These are phyloP conservation scores for Petrocephalus zakoni DNA, from an alignment of 2,113 vertebrate species.

Conservation along the genomic window DNA sequence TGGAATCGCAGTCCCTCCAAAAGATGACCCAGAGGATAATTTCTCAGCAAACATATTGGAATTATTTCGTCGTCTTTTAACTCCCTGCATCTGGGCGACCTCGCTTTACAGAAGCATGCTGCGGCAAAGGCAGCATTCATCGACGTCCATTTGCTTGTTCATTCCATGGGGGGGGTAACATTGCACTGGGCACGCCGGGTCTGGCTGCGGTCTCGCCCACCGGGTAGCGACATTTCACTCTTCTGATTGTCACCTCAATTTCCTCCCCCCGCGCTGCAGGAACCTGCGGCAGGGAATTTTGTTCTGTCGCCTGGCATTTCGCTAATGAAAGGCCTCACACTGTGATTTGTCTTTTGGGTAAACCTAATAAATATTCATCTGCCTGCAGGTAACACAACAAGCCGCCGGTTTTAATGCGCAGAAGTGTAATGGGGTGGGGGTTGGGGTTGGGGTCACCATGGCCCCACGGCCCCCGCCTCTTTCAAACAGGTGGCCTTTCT, in stretches of 20 bases:
- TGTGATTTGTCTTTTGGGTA: conserved; percentile 7
- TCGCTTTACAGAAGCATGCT: background rate
- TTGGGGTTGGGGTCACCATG: background rate
- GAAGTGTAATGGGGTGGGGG: background rate
- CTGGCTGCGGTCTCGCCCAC: background rate
- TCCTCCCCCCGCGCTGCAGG: background rate
- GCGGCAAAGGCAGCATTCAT: background rate
- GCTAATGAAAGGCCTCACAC: conserved; percentile 4
- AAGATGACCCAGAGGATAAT: background rate
- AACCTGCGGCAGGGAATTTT: background rate
- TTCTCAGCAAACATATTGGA: background rate
- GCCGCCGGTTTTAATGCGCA: background rate
- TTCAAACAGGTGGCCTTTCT: background rate
- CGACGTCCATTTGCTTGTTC: background rate
- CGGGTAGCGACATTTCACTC: background rate
- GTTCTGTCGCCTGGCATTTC: background rate
- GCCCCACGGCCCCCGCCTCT: background rate
- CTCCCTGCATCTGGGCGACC: background rate
- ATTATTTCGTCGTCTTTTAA: background rate
- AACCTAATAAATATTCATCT: conserved; percentile 15
- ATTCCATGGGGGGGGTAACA: background rate
- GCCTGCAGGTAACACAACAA: background rate
- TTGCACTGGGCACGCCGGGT: background rate
- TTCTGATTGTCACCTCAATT: conserved; percentile 15
- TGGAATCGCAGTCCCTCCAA: background rate